phyloP scores from a whole-genome alignment of 2,113 vertebrate species.

The Neodon shergylaensis region DNA sequence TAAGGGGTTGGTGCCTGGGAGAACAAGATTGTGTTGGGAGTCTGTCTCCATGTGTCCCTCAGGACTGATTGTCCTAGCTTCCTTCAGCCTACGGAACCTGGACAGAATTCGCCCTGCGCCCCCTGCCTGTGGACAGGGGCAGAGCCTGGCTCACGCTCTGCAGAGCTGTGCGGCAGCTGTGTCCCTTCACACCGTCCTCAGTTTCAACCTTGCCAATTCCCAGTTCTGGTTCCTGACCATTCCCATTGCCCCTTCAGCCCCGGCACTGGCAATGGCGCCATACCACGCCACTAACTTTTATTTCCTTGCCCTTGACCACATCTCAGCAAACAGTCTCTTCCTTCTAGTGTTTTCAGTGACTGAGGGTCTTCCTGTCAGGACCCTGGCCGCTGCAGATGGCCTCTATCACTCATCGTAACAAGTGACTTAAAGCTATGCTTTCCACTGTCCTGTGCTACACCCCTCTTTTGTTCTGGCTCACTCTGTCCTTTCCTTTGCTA shows the following conservation, averaged over 20 bases:
- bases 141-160: not conserved
- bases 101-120: not conserved
- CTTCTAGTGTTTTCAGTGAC: not conserved
- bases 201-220: not conserved
- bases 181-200: not conserved
- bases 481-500: not conserved
- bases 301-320: not conserved
- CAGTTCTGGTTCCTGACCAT: not conserved
- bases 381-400: not conserved
- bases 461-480: not conserved
- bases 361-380: not conserved
- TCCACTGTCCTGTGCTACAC: no score
- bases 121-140: not conserved
- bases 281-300: not conserved
- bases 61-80: not conserved
- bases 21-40: not conserved
- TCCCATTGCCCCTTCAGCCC: not conserved
- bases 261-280: not conserved
- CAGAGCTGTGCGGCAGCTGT: not conserved
- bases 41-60: not conserved
- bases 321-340: not conserved
- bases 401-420: not conserved
- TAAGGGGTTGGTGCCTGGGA: not conserved
- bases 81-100: not conserved
- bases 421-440: not conserved